These are phyloP conservation scores for Pollenia amentaria DNA, from an alignment of 2,888 invertebrate genomes.

Conservation along the genomic window DNA sequence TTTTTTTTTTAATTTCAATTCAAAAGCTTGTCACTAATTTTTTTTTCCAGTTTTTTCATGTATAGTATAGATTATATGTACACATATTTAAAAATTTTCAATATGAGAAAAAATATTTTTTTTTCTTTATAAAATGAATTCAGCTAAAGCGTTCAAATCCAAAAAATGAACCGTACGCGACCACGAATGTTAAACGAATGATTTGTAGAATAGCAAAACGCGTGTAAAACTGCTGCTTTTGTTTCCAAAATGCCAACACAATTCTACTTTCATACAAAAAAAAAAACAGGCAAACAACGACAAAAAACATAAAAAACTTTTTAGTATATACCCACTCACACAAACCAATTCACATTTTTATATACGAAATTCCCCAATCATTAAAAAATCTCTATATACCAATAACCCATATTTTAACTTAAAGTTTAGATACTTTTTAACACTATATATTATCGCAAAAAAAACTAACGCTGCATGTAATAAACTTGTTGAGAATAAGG, in stretches of 20 bases:
- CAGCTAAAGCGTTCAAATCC: conserved; percentile 76
- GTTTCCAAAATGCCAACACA: conserved; percentile 73
- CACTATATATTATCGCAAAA: neutral
- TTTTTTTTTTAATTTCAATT: conserved; percentile 5
- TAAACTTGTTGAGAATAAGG: too few relatives aligned
- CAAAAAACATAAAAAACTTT: conserved; percentile 75
- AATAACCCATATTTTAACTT: conserved; percentile 73
- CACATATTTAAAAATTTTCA: neutral
- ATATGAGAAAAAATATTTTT: neutral
- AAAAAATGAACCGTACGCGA: conserved; percentile 81
- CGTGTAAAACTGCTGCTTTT: conserved; percentile 78
- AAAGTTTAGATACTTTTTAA: conserved; percentile 47
- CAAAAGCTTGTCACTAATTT: conserved; percentile 14
- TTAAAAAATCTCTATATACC: conserved; percentile 55
- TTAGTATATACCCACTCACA: conserved; percentile 71
- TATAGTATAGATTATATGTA: too few relatives aligned
- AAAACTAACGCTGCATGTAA: neutral
- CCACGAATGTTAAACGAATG: conserved; percentile 83
- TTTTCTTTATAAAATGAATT: conserved; percentile 33
- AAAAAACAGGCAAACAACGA: conserved; percentile 53
- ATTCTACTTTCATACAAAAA: conserved; percentile 44
- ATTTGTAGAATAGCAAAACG: conserved; percentile 81
- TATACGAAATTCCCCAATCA: conserved; percentile 64
- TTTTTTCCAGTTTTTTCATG: conserved; percentile 5
- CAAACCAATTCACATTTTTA: conserved; percentile 22